Conservation (phyloP, 2,888 invertebrate species). For the Hyposoter didymator region DNA sequence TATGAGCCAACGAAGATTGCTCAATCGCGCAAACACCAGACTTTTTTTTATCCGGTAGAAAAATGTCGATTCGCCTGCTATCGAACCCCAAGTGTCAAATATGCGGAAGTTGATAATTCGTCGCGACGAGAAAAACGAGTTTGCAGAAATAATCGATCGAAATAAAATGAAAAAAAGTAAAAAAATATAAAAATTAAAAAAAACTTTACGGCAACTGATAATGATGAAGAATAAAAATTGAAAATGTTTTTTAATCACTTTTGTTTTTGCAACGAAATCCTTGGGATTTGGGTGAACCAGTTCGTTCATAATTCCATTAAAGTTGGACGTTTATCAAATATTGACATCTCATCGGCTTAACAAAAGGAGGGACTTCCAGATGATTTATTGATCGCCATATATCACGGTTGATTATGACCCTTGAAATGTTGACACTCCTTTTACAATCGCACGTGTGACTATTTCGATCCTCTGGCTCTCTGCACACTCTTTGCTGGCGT, state of each 20-base stretch:
- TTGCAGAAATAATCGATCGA: neutral
- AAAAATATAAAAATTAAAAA: neutral
- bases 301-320: neutral
- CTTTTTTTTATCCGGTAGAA: neutral
- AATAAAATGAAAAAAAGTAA: neutral
- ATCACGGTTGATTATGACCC: conserved; percentile 9
- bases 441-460: conserved; percentile 20
- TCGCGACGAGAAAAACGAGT: neutral
- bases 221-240: no score
- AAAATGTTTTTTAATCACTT: no score
- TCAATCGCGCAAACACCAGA: neutral
- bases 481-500: neutral
- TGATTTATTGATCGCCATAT: neutral
- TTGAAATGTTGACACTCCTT: conserved; percentile 9
- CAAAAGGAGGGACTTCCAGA: neutral
- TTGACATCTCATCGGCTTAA: neutral
- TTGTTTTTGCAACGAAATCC: neutral
- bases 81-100: neutral
- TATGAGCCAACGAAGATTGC: neutral
- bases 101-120: neutral
- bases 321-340: neutral
- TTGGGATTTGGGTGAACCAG: neutral
- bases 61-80: neutral
- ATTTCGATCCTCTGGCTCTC: neutral
- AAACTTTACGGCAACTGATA: neutral